Percentiles rank a stretch among this genome's conserved stretches.
These are phyloP conservation scores for Heliangelus exortis DNA, from an alignment of 2,797 vertebrate species.

Conservation along the genomic window DNA sequence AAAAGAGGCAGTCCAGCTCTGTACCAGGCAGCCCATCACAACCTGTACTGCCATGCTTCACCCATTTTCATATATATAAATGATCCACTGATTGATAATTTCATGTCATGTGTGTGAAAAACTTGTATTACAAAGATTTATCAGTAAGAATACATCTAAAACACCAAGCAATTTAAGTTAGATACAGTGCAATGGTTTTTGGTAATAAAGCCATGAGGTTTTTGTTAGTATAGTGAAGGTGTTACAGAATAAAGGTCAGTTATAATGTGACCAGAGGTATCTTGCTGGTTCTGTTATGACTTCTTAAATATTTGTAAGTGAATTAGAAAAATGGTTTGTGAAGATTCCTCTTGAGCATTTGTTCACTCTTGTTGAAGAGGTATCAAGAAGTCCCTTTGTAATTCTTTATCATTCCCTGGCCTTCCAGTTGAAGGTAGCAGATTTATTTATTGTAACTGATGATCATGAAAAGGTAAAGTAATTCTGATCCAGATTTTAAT, in stretches of 20 bases:
- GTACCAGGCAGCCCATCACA: rapidly evolving
- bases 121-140: background rate
- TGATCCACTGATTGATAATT: background rate
- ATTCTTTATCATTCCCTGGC: conserved; percentile 9
- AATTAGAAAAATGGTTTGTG: background rate
- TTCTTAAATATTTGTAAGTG: conserved; percentile 8
- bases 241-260: background rate
- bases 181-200: background rate
- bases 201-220: background rate
- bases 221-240: background rate
- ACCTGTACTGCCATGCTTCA: background rate
- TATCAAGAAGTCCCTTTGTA: background rate
- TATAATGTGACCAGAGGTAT: background rate
- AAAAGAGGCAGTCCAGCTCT: background rate
- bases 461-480: background rate
- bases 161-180: background rate
- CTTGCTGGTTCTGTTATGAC: conserved; percentile 19
- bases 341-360: conserved; percentile 47
- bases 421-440: background rate
- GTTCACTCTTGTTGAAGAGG: conserved; percentile 28
- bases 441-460: background rate
- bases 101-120: background rate
- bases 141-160: background rate
- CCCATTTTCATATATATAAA: background rate
- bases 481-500: background rate